A percentile compares a stretch with the other conserved stretches of the same genome.
Conservation (phyloP, 2,113 vertebrate genomes). For the Delphinus delphis region DNA sequence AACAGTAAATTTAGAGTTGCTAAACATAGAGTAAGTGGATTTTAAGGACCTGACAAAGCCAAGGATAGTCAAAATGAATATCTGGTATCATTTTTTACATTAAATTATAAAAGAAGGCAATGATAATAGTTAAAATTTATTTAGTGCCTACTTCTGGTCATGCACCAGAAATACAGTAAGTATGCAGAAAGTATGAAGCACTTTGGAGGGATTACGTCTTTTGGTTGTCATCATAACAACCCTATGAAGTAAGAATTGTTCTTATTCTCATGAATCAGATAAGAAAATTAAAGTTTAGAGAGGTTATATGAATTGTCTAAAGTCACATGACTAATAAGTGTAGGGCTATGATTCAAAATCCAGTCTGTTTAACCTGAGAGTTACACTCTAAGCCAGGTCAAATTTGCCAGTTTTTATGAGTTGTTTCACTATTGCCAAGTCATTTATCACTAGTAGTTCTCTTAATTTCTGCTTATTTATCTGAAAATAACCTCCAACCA, state of each 20-base stretch:
- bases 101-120: neutral
- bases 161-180: neutral
- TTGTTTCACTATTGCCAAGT: neutral
- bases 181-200: neutral
- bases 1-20: neutral
- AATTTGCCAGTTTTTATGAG: neutral
- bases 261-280: neutral
- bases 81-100: neutral
- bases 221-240: neutral
- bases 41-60: neutral
- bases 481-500: neutral
- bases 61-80: neutral
- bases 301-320: neutral
- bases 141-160: neutral
- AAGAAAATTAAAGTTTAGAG: neutral
- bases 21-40: neutral
- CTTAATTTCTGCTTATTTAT: conserved; percentile 13
- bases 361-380: neutral
- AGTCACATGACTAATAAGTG: neutral
- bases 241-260: neutral
- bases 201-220: neutral
- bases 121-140: neutral
- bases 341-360: neutral
- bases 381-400: neutral
- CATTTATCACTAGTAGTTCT: neutral